These are phyloP conservation scores for Mnemiopsis leidyi DNA, from an alignment of 37 sponge, comb jelly and placozoan genomes.

Conservation along the genomic window DNA sequence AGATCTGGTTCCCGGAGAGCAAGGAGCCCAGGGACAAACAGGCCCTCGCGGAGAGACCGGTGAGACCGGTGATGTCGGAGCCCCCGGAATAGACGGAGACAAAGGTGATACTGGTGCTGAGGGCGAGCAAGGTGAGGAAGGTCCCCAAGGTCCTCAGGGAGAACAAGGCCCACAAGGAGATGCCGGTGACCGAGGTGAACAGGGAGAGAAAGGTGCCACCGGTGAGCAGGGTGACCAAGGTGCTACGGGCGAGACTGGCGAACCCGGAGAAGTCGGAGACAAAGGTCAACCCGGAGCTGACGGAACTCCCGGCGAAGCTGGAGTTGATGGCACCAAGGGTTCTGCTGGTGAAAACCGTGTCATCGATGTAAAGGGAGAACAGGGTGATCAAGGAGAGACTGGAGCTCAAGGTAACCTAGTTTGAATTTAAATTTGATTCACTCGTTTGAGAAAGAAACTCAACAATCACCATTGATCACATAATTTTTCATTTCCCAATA, in stretches of 20 bases:
- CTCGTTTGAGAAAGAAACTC: too few relatives aligned
- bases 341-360: constrained; percentile 37
- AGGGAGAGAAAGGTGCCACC: background rate
- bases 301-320: background rate
- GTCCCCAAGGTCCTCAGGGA: background rate
- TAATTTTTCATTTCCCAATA: too few relatives aligned
- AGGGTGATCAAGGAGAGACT: constrained; percentile 1
- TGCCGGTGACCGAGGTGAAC: constrained; percentile 13
- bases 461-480: too few relatives aligned
- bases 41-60: constrained; percentile 42
- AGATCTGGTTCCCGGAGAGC: background rate
- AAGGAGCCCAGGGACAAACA: background rate
- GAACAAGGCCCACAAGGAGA: background rate
- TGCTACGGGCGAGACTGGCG: background rate
- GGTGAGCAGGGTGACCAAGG: background rate
- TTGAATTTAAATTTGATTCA: too few relatives aligned
- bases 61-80: background rate
- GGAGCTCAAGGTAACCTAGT: constrained; percentile 60
- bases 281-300: background rate
- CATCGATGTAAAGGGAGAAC: constrained; percentile 24
- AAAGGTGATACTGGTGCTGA: background rate
- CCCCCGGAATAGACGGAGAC: background rate
- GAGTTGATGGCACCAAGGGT: background rate
- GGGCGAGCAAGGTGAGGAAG: constrained; percentile 44
- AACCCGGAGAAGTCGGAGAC: background rate